Base-by-base conservation (phyloP, 2,888 invertebrate genomes). In the Microchrysa polita region DNA sequence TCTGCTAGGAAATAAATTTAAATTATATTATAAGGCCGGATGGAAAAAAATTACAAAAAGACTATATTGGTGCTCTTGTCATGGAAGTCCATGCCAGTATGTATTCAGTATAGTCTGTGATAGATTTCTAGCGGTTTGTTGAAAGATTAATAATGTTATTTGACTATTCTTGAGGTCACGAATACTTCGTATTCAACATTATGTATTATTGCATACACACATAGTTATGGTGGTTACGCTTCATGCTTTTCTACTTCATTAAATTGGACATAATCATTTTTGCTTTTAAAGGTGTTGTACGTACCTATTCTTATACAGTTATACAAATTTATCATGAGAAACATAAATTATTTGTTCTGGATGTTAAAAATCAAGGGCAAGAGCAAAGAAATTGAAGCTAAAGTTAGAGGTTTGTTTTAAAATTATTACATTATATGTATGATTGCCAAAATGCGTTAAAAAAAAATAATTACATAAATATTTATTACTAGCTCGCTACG, bases 141-240 rank as follows among this genome's bases (percentile, higher is more conserved):
- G 48, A 4, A 48, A 34, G 27, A 34, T 34, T 34, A 34, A 48
- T 48, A 42, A n/a, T 48, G 16, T 48, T n/a, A 48, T 27, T 9
- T 60, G 59, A 27, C 59, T 27, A 7, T 27, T 14, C 12, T n/a
- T 14, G 10, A 20, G 59, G 27, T 16, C 59, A 27, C 7, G 27
- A 5, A 27, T 60, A 27, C 7, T 34, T 34, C 4, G 27, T 34
- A 34, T 34, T 34, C 7, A n/a, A n/a, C n/a, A n/a, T n/a, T n/a
- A n/a, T n/a, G n/a, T n/a, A n/a, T n/a, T n/a, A n/a, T n/a, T n/a
- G n/a, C n/a, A n/a, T 34, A 34, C 7, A 34, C 27, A 34, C 59
- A 23, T 60, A n/a, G n/a, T 60, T 27, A 14, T 60, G 27, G 48
- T 60, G 4, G 59, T n/a, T 27, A 60, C 27, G 59, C 23, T 60